Evolutionary conservation across 2,113 vertebrate genomes (phyloP), one percentile per base, ranked within the genome.

Genomic region (Trochalopteron elliotii): DNA sequence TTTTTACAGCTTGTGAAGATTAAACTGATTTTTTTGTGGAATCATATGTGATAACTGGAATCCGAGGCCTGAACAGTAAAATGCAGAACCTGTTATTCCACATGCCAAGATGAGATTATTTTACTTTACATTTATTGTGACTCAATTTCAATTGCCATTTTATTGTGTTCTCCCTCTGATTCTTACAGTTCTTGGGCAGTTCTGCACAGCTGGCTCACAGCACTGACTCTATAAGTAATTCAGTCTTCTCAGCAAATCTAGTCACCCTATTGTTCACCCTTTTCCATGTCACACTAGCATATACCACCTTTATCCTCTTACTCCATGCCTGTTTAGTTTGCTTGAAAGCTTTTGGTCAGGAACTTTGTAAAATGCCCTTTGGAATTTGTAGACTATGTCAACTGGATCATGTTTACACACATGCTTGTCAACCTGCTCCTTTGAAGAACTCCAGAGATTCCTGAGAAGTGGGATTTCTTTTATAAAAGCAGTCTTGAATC

Each of bases 291-390:
- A 94, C 76, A 92, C 50, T 80, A 83, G 37, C 79, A 94, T 92
- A 60, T 76, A 28, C 82, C 76, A 90, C 82, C 65, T 91, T 92
- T 90, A 95, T 89, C 57, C 87, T 94, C 76, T 86, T 90, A 76
- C 33, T 90, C 83, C 71, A 86, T 59, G 68, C 37, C 71, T 88
- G 59, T 93, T 94, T 45, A 77, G 45, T 74, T 92, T 88, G 55
- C 71, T 83, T 90, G 89, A 83, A 88, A 88, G 92, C 79, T 94
- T 88, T 80, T 70, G 63, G 71, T 81, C 63, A 80, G 76, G 39
- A 95, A 93, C 79, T 88, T 86, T 69, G 82, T 85, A 69, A 90
- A 80, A 93, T 0, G 2, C 59, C 71, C 72, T 88, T 85, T 83
- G 75, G 71, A 88, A 83, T 45, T 12, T 17, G 23, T 30, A 88